Evolutionary conservation across 2,888 invertebrate species (phyloP).

Genomic region (Ennomos erosarius): DNA sequence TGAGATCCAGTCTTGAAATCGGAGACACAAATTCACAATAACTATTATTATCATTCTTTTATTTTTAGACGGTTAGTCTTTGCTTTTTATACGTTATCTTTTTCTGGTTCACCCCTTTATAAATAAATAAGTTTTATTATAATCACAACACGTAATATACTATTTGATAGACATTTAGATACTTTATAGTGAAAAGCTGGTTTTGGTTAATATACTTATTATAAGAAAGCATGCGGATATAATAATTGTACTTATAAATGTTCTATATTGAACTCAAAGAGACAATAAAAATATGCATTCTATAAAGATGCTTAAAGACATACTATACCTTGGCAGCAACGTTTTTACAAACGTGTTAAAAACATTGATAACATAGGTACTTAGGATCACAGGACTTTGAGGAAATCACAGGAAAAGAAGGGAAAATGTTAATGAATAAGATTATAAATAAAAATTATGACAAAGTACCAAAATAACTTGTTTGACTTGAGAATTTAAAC

Average conservation of each 20-base stretch:
- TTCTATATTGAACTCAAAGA: too few relatives aligned
- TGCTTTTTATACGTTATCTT: too few relatives aligned
- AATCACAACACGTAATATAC: not conserved
- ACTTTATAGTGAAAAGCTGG: not conserved
- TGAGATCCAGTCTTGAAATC: not conserved
- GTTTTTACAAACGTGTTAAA: not conserved
- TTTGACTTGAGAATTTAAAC: constrained; percentile 42
- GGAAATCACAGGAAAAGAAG: not conserved
- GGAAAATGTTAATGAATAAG: not conserved
- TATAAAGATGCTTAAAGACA: not conserved
- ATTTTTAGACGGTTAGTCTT: too few relatives aligned
- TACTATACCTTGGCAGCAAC: not conserved
- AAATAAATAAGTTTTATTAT: too few relatives aligned
- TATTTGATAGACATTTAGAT: not conserved
- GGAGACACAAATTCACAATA: constrained; percentile 1
- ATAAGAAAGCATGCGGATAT: constrained; percentile 43
- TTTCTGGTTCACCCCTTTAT: not conserved
- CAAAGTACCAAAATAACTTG: constrained; percentile 38
- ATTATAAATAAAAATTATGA: constrained; percentile 8
- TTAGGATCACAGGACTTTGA: constrained; percentile 12
- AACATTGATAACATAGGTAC: not conserved
- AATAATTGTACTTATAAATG: constrained; percentile 22
- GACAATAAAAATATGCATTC: too few relatives aligned
- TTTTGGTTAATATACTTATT: constrained; percentile 9
- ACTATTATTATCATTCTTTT: not conserved